Evolutionary conservation across 2,888 invertebrate genomes (phyloP), one percentile per base, ranked within the genome.

Genomic region (Cephonodes hylas): DNA sequence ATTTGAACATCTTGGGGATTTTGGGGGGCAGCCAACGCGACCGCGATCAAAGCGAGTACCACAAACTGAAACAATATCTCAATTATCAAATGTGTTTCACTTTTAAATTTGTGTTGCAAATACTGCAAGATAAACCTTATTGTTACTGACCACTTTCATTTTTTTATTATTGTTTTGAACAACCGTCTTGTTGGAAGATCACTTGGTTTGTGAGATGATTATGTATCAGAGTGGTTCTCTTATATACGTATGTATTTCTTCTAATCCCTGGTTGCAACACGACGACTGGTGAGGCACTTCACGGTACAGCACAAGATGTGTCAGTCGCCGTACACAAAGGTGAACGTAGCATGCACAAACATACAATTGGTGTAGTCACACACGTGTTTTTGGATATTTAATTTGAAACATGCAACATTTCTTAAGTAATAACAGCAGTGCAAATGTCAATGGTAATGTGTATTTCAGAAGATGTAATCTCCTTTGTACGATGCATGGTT

Each of bases 1-100:
- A 95, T 90, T 74, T 93, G 93, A 2, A 94, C 95, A 71, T 94
- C 94, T 77, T 93, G 85, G 6, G 71, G 83, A 65, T 81, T 85
- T 64, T 83, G 90, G 6, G 90, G 90, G 53, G 92, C 90, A 42
- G 89, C 86, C 60, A 72, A 76, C n/a, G 77, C 85, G 57, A 72
- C 82, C 56, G 85, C 85, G 10, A 85, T 68, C 65, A 91, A 61
- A 57, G 77, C 78, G 42, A 91, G 69, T 60, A 89, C 73, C 66
- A 89, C 69, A 65, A 89, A 80, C 92, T 92, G 91, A 80, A 91
- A 86, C 58, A 58, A 74, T 69, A 66, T 60, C 59, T 64, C 13
- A 27, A 46, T 6, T 60, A 13, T 53, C 13, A 53, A n/a, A 46
- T 34, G 34, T 46, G 22, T 22, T 57, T 22, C 20, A 34, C 34